These are phyloP conservation scores for Coturnix japonica DNA, from an alignment of 2,113 vertebrate species.

Conservation along the genomic window DNA sequence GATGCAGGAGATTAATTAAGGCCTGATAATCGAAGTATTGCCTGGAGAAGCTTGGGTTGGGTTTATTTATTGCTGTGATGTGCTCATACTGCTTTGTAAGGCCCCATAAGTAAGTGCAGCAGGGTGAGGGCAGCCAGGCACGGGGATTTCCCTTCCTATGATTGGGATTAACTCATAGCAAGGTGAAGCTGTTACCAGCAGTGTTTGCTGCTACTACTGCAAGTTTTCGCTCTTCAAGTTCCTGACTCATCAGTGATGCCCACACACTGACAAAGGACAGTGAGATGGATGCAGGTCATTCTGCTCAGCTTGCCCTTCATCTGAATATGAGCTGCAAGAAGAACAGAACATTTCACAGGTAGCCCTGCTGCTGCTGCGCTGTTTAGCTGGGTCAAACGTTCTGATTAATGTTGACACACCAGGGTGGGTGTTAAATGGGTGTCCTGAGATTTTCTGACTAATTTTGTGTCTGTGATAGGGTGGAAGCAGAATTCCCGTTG, in stretches of 20 bases:
- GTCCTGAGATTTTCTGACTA: not conserved
- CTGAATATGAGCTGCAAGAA: not conserved
- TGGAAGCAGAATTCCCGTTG: not conserved
- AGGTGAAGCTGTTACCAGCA: not conserved
- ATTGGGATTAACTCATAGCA: not conserved
- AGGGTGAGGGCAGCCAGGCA: fast-evolving
- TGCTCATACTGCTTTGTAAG: not conserved
- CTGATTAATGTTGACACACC: not conserved
- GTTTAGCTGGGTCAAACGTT: not conserved
- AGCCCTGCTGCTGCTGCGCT: not conserved
- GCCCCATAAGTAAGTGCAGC: fast-evolving
- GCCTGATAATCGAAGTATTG: not conserved
- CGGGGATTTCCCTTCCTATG: not conserved
- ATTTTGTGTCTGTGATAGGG: not conserved
- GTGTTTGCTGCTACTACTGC: not conserved
- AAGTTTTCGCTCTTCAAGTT: not conserved
- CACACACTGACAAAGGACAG: not conserved
- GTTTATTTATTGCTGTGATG: not conserved
- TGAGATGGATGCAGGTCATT: not conserved
- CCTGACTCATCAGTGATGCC: not conserved
- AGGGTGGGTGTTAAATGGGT: fast-evolving
- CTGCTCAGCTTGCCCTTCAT: not conserved
- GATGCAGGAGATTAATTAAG: not conserved
- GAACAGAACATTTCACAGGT: not conserved
- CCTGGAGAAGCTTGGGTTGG: not conserved